Evolutionary conservation across 2,797 vertebrate genomes (phyloP).

Genomic region (Sebastes kiyomatsui): DNA sequence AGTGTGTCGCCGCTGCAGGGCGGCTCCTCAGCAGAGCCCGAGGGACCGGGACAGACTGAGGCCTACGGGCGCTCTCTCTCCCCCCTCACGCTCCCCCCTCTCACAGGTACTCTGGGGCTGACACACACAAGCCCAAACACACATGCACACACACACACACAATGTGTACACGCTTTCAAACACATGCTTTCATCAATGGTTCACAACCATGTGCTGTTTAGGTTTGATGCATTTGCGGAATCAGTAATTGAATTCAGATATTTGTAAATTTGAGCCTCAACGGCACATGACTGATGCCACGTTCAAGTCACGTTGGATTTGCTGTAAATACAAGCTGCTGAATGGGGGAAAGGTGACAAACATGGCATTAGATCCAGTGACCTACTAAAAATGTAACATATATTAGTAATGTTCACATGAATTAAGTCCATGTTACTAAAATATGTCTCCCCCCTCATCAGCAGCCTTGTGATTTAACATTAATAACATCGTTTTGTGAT

Average conservation of each 20-base stretch:
- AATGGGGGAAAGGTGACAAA: not conserved
- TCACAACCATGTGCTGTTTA: conserved; percentile 1
- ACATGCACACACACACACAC: not conserved
- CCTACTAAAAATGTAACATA: not conserved
- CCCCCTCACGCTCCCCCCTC: conserved; percentile 80
- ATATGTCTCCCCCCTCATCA: not conserved
- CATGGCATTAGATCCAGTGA: not conserved
- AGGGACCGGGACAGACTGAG: conserved; percentile 80
- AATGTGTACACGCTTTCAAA: conserved; percentile 4
- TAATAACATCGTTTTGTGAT: not conserved
- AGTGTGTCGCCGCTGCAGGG: conserved; percentile 73
- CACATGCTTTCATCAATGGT: conserved; percentile 21
- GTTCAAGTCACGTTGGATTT: conserved; percentile 14
- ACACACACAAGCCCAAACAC: conserved; percentile 19
- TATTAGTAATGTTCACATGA: not conserved
- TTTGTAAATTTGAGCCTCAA: not conserved
- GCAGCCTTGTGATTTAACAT: not conserved
- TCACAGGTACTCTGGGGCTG: conserved; percentile 78
- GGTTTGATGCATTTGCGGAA: not conserved
- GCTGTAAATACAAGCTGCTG: not conserved
- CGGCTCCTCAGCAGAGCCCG: conserved; percentile 82
- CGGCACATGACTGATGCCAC: conserved; percentile 32
- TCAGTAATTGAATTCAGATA: not conserved
- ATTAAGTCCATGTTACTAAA: not conserved
- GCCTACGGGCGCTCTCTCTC: conserved; percentile 81